Conservation (phyloP, 2,113 vertebrate genomes). For the Oenanthe oenanthe region DNA sequence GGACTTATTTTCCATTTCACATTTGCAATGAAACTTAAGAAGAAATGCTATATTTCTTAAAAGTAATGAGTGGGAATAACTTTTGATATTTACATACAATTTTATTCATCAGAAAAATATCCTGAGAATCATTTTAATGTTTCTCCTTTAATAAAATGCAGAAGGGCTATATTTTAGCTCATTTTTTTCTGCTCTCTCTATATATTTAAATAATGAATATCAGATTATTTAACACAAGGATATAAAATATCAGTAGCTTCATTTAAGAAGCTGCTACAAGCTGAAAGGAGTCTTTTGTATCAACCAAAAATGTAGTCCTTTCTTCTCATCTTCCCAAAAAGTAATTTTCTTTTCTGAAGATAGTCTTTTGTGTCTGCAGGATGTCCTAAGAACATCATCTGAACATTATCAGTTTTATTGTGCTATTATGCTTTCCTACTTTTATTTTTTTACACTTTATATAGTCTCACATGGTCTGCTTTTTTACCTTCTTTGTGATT, state of each 20-base stretch:
- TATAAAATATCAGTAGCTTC: background rate
- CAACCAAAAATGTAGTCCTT: background rate
- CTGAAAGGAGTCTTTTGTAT: background rate
- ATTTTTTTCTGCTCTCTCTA: background rate
- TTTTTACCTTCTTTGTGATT: background rate
- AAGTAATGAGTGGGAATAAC: background rate
- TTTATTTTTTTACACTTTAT: background rate
- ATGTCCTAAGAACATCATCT: background rate
- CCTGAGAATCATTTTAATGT: background rate
- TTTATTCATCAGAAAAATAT: constrained; percentile 21
- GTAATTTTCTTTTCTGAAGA: background rate
- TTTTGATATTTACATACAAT: background rate
- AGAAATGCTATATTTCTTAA: background rate
- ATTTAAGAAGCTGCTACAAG: background rate
- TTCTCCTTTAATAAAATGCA: constrained; percentile 7
- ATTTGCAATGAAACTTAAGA: constrained; percentile 3
- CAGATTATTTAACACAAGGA: background rate
- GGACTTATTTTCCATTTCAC: background rate
- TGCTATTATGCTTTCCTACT: background rate
- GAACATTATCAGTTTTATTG: background rate
- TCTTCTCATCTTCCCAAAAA: background rate
- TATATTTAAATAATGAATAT: constrained; percentile 27
- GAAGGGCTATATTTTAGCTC: background rate
- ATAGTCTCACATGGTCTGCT: background rate
- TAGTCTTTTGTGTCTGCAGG: background rate